Evolutionary conservation across 2,113 vertebrate species (phyloP), one percentile per base, ranked within the genome.

Genomic region (Eleginops maclovinus): DNA sequence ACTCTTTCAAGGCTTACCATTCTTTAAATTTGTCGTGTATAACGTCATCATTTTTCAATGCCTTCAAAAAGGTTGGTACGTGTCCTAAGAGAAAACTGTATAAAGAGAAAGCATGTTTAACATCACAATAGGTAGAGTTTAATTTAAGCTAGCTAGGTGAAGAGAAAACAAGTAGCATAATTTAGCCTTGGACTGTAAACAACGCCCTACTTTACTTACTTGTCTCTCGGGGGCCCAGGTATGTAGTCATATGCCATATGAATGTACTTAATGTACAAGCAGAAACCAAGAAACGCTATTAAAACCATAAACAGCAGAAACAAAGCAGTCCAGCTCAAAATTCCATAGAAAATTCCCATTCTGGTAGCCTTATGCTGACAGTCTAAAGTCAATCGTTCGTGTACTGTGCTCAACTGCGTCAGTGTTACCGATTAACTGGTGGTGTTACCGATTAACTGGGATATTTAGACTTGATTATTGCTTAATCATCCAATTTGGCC

Each of bases 51-150:
- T 49, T 61, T 8, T 28, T 77, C 74, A 77, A 85, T 0, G 15
- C 0, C 14, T 15, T 46, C 22, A 40, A 0, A 0, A 93, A 0
- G 0, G 49, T 19, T 0, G 50, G 1, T 0, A 47, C 15, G 61
- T 94, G 92, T 68, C 93, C 94, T 0, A 94, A 41, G 1, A 93
- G 2, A 62, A 93, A 93, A 72, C 93, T 94, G 47, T 1, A 1
- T 4, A 41, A 12, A 11, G 4, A 36, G 28, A 55, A 55, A 36
- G 53, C 11, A 54, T 9, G 0, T 10, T 10, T 8, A 7, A 22
- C 28, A 3, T 21, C 9, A 40, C 0, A 2, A 2, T 3, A n/a
- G 51, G 47, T 80, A 56, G 12, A 44, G 2, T 9, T 15, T 12
- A 26, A 55, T 9, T 24, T 75, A 15, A 67, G 28, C 16, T 31